phyloP scores from a whole-genome alignment of 2,888 invertebrate species.

The Drosophila mayaguana region DNA sequence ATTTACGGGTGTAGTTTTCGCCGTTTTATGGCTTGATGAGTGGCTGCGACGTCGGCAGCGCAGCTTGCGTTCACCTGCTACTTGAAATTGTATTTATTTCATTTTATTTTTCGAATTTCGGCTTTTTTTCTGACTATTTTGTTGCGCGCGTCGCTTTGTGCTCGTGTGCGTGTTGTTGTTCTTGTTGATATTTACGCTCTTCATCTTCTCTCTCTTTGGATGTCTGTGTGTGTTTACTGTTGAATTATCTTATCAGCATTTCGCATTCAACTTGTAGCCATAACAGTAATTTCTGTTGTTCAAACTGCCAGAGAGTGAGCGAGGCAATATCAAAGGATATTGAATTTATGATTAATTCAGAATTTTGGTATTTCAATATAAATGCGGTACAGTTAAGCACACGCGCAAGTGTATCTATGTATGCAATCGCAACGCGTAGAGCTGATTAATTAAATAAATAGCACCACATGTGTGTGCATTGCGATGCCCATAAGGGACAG shows the following conservation, averaged over 20 bases:
- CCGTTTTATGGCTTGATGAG: constrained; percentile 58
- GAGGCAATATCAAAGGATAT: constrained; percentile 10
- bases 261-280: constrained; percentile 46
- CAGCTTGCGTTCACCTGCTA: constrained; percentile 47
- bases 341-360: constrained; percentile 6
- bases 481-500: not conserved
- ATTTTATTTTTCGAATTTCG: not conserved
- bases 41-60: constrained; percentile 32
- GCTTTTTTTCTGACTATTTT: constrained; percentile 15
- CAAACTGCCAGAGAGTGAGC: not conserved
- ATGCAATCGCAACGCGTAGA: not conserved
- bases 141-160: constrained; percentile 24
- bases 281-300: constrained; percentile 46
- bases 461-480: not conserved
- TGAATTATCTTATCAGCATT: constrained; percentile 61
- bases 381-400: not conserved
- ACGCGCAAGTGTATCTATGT: not conserved
- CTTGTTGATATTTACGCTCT: not conserved
- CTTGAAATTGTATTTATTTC: constrained; percentile 11
- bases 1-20: constrained; percentile 68
- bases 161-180: not conserved
- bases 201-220: constrained; percentile 1
- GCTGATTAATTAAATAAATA: constrained; percentile 6
- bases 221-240: constrained; percentile 21
- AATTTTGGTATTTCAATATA: not conserved